These are phyloP conservation scores for Heteromormyrus szaboi DNA, from an alignment of 2,797 vertebrate species.

Conservation along the genomic window DNA sequence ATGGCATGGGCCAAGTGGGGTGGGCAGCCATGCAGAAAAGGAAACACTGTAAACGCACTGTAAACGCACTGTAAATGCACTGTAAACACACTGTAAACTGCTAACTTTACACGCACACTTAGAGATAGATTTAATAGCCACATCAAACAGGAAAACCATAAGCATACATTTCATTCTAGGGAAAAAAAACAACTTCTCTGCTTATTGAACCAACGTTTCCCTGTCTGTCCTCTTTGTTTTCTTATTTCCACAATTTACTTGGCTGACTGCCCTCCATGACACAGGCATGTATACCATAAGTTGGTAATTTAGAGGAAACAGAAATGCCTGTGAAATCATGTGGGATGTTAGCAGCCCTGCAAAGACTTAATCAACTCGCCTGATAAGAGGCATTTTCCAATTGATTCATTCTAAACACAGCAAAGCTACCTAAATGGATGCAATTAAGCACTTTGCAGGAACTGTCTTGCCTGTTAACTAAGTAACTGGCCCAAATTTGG, in stretches of 20 bases:
- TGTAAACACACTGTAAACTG: constrained; percentile 33
- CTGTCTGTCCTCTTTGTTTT: background rate
- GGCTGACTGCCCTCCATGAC: background rate
- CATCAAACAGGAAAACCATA: background rate
- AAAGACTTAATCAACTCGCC: background rate
- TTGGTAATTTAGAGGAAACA: background rate
- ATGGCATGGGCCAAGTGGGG: background rate
- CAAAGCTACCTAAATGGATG: background rate
- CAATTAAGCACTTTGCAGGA: background rate
- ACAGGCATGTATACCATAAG: background rate
- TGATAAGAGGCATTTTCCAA: background rate
- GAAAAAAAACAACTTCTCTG: background rate
- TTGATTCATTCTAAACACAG: background rate
- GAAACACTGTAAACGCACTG: constrained; percentile 25
- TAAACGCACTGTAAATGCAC: constrained; percentile 39
- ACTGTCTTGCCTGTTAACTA: background rate
- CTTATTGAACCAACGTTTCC: background rate
- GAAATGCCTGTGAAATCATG: background rate
- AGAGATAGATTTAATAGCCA: background rate
- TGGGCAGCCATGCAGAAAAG: background rate
- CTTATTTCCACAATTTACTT: background rate
- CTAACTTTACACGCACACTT: constrained; percentile 20
- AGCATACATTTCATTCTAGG: background rate
- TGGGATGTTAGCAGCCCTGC: background rate
- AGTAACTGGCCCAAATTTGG: background rate